Conservation (phyloP, 2,113 vertebrate genomes). For the Chelonoidis abingdonii region DNA sequence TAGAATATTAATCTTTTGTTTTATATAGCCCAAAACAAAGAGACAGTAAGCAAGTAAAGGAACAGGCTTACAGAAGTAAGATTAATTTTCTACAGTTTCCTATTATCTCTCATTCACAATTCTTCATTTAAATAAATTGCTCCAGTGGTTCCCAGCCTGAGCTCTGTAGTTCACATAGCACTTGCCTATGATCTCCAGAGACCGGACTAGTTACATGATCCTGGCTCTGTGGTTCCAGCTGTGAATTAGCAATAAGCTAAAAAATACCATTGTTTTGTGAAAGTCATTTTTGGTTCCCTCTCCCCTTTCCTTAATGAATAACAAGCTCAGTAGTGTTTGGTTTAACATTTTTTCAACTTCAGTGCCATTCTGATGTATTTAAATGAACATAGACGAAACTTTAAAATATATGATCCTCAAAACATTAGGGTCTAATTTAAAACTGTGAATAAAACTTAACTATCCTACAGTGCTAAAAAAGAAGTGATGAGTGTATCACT, state of each 20-base stretch:
- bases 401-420: not conserved
- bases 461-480: not conserved
- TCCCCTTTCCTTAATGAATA: not conserved
- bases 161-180: accelerated
- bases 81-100: not conserved
- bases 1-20: not conserved
- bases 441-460: not conserved
- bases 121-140: constrained; percentile 7
- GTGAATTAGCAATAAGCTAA: not conserved
- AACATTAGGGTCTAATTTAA: not conserved
- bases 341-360: not conserved
- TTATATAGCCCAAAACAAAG: not conserved
- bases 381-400: not conserved
- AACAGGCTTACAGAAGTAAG: not conserved
- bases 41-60: not conserved
- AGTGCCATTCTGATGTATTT: not conserved
- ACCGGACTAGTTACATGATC: not conserved
- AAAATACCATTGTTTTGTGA: not conserved
- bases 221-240: not conserved
- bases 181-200: not conserved
- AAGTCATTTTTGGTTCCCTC: not conserved
- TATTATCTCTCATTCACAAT: not conserved
- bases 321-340: not conserved
- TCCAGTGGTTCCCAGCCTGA: not conserved
- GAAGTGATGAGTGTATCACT: not conserved